Conservation (phyloP, 30 jellyfish, hydroid and myxozoan species). For the Catostylus mosaicus region DNA sequence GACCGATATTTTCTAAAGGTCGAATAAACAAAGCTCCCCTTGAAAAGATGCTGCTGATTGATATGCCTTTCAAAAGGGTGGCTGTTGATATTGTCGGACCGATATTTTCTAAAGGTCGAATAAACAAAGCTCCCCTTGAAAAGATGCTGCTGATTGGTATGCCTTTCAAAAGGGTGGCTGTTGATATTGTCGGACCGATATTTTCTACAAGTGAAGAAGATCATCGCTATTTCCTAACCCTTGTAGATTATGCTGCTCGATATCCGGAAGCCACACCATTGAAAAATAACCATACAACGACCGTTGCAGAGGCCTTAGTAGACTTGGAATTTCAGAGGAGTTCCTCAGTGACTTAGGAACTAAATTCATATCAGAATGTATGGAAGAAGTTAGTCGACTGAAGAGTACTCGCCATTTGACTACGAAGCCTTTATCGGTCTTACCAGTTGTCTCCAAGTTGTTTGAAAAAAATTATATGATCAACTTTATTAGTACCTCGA, state of each 20-base stretch:
- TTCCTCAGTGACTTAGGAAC: slow-evolving; percentile 47
- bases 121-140: no score
- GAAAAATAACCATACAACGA: slow-evolving; percentile 14
- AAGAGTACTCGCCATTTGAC: slow-evolving; percentile 25
- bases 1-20: slow-evolving; percentile 21
- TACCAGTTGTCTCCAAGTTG: no score
- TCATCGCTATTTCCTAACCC: slow-evolving; percentile 17
- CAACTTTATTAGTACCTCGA: no score
- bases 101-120: not conserved
- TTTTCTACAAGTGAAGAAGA: slow-evolving; percentile 21
- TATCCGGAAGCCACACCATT: slow-evolving; percentile 45
- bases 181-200: slow-evolving; percentile 39
- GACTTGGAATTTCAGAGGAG: no score
- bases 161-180: slow-evolving; percentile 51
- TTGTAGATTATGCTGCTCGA: slow-evolving; percentile 48
- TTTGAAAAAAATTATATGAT: no score
- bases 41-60: slow-evolving; percentile 42
- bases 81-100: slow-evolving; percentile 50
- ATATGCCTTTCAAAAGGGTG: slow-evolving; percentile 36
- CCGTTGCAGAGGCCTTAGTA: slow-evolving; percentile 41
- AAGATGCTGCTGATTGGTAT: slow-evolving; percentile 25
- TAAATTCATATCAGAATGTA: slow-evolving; percentile 58
- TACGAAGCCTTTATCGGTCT: slow-evolving; percentile 56
- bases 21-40: not conserved
- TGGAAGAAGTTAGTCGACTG: slow-evolving; percentile 57